Percentiles rank a stretch among this genome's conserved stretches.
phyloP scores from a whole-genome alignment of 2,113 vertebrate genomes.

The Rhea americana region DNA sequence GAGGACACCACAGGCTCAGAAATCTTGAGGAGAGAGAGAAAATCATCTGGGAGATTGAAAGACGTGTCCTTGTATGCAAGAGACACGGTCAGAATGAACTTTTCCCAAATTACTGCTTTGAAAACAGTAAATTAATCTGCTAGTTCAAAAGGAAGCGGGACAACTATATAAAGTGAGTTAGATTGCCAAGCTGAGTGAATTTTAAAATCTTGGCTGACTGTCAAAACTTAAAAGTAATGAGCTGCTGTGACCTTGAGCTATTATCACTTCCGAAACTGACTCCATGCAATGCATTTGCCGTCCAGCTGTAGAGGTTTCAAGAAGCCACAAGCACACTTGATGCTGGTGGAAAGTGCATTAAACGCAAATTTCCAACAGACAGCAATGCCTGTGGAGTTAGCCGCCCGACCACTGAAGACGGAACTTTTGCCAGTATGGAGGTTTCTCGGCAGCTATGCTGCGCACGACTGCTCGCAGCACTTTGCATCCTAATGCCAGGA shows the following conservation, averaged over 20 bases:
- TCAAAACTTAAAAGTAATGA: slow-evolving; percentile 41
- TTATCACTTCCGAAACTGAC: slow-evolving; percentile 24
- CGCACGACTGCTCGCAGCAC: not conserved
- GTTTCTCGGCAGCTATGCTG: not conserved
- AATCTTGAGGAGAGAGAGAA: not conserved
- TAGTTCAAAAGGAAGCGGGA: not conserved
- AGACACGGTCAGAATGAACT: not conserved
- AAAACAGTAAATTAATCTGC: not conserved
- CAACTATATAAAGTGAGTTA: slow-evolving; percentile 16
- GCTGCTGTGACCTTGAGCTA: not conserved
- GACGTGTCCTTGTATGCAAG: not conserved
- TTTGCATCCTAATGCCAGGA: not conserved
- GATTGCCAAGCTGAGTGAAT: not conserved
- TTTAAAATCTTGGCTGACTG: slow-evolving; percentile 37
- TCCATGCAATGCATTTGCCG: not conserved
- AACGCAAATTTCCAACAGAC: not conserved
- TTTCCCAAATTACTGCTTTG: not conserved
- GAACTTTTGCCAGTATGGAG: not conserved
- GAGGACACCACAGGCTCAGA: not conserved
- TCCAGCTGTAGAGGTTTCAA: not conserved
- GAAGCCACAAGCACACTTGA: not conserved
- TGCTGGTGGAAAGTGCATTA: not conserved
- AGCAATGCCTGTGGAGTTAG: not conserved
- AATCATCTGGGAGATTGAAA: not conserved
- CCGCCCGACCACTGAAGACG: not conserved